A percentile compares a stretch with the other conserved stretches of the same genome.
Conservation (phyloP, 2,797 vertebrate genomes). For the Parauchenoglanis punctatus region DNA sequence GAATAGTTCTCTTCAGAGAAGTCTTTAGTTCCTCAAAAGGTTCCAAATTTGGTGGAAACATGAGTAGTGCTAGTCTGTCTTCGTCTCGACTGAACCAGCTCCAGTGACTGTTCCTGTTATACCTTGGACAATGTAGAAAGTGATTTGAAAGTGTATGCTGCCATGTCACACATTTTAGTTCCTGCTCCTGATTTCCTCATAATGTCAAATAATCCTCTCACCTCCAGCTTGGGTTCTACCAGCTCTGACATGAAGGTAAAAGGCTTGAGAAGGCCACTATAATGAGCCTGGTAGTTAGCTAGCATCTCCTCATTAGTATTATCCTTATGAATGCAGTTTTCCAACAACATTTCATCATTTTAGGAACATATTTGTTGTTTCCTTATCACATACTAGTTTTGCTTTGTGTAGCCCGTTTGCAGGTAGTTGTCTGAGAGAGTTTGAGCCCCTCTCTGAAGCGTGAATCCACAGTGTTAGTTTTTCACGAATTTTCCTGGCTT, state of each 20-base stretch:
- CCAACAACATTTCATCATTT: not conserved
- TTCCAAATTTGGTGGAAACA: not conserved
- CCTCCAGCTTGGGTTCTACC: not conserved
- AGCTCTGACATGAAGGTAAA: not conserved
- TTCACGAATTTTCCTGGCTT: constrained; percentile 14
- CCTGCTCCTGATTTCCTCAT: not conserved
- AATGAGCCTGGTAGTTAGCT: not conserved
- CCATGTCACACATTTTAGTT: not conserved
- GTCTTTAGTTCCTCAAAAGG: not conserved
- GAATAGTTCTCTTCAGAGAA: not conserved
- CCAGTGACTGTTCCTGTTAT: not conserved
- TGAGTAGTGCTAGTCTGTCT: not conserved
- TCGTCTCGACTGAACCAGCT: not conserved
- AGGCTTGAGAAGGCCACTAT: not conserved
- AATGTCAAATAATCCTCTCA: not conserved
- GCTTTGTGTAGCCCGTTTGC: constrained; percentile 6
- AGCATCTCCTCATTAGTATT: not conserved
- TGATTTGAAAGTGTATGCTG: not conserved
- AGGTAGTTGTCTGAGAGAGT: not conserved
- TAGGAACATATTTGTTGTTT: not conserved
- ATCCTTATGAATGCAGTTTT: not conserved
- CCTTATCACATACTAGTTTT: not conserved
- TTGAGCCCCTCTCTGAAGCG: not conserved
- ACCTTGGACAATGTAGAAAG: not conserved
- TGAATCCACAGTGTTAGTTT: constrained; percentile 9